Base-by-base conservation (phyloP, 1,140 invertebrate species). In the Hyposmocoma kahamanoa region DNA sequence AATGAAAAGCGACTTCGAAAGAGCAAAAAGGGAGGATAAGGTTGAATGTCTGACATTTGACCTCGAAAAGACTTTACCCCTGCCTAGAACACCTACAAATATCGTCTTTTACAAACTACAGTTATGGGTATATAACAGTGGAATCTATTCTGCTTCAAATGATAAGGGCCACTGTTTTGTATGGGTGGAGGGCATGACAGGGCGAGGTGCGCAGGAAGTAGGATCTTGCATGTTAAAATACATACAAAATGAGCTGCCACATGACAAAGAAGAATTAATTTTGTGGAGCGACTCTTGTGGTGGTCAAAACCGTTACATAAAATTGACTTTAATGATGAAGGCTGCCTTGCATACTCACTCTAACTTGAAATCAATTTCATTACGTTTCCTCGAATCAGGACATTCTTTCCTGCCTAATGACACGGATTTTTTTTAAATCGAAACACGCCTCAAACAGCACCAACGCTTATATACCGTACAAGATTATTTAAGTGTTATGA, bases 321-420 rank as follows among this genome's bases (percentile, higher is more conserved):
- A 80, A 60, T 43, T 83, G 21, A 54, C 51, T 10, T 26, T 77
- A 45, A 62, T 78, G 53, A 28, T 76, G 21, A 72, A 70, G 53
- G 32, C 54, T 34, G 24, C 63, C 30, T 42, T 71, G 30, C 15
- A 65, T 32, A 38, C 36, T n/a, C 45, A 67, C 46, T 43, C 50
- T 22, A 64, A 46, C 39, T 43, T 68, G 6, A 42, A 66, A 47
- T 57, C 34, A 30, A 77, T 78, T 21, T 67, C 44, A 22, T 39
- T 68, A 13, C 64, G 54, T 46, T 81, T 60, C 59, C 42, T 79
- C 20, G 56, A 64, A 30, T 62, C 66, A 17, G 72, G 71, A 2
- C 75, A 84, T 47, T 67, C 46, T 22, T 81, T 76, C 45, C 50
- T 84, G 18, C 67, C 72, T 0, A 82, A 80, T 56, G 72, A 84